Percentiles rank a stretch among this genome's conserved stretches.
Evolutionary conservation across 1,140 invertebrate genomes (phyloP).

Genomic region (Macrobrachium rosenbergii): DNA sequence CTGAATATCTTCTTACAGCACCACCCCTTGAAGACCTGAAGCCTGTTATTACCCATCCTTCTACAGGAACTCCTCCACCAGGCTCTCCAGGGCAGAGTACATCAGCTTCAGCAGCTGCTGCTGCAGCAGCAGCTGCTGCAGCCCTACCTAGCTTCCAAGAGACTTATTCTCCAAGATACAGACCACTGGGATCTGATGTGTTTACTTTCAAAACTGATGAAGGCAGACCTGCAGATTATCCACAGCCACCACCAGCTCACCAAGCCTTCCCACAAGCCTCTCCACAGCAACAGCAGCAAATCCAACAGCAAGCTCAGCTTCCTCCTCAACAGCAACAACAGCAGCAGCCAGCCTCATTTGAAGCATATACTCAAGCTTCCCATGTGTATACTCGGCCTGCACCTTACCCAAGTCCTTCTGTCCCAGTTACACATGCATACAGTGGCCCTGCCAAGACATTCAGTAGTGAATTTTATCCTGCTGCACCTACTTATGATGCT

Average conservation of each 20-base stretch:
- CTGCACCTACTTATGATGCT: slow-evolving; percentile 61
- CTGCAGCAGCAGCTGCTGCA: slow-evolving; percentile 49
- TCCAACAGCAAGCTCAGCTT: slow-evolving; percentile 80
- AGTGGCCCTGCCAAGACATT: slow-evolving; percentile 56
- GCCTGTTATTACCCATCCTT: slow-evolving; percentile 62
- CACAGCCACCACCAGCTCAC: slow-evolving; percentile 67
- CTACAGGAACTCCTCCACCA: slow-evolving; percentile 61
- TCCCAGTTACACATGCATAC: slow-evolving; percentile 63
- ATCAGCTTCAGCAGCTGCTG: slow-evolving; percentile 70
- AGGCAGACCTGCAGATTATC: slow-evolving; percentile 55
- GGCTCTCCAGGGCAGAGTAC: slow-evolving; percentile 69
- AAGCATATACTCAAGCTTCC: slow-evolving; percentile 59
- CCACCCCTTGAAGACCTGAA: slow-evolving; percentile 61
- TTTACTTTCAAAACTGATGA: slow-evolving; percentile 68
- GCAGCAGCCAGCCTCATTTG: slow-evolving; percentile 69
- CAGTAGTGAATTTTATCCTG: slow-evolving; percentile 61
- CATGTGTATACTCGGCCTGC: slow-evolving; percentile 62
- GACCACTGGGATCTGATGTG: slow-evolving; percentile 72
- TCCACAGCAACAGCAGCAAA: slow-evolving; percentile 77
- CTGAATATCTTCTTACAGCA: slow-evolving; percentile 57
- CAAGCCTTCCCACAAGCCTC: slow-evolving; percentile 67
- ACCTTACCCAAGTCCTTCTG: slow-evolving; percentile 58
- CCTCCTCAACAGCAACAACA: slow-evolving; percentile 74
- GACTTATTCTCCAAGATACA: slow-evolving; percentile 78
- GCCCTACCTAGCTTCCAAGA: slow-evolving; percentile 87